These are phyloP conservation scores for Lethocerus indicus DNA, from an alignment of 1,140 invertebrate genomes.

Conservation along the genomic window DNA sequence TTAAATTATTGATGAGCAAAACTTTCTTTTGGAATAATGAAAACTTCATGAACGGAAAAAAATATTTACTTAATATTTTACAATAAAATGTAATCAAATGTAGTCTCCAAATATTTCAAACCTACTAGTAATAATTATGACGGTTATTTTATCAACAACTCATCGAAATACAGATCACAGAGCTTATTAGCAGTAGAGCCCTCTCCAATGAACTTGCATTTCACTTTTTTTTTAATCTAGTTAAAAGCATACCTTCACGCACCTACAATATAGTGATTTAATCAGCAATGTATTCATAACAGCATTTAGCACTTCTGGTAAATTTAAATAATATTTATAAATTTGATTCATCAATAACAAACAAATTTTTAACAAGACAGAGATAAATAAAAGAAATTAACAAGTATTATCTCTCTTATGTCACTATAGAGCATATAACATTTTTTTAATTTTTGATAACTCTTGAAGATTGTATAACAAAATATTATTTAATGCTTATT, in stretches of 20 bases:
- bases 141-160: constrained; percentile 9
- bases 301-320: constrained; percentile 17
- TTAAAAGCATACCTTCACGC: constrained; percentile 13
- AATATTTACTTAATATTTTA: too few species aligned
- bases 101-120: too few species aligned
- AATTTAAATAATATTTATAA: constrained; percentile 10
- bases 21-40: too few species aligned
- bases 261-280: constrained; percentile 13
- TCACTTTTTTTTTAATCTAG: constrained; percentile 13
- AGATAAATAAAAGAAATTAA: constrained; percentile 2
- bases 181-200: constrained; percentile 14
- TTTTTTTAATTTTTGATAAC: not conserved
- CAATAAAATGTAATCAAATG: too few species aligned
- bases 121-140: not conserved
- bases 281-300: constrained; percentile 11
- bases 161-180: constrained; percentile 15
- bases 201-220: constrained; percentile 10
- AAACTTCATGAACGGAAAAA: too few species aligned
- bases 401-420: too few species aligned
- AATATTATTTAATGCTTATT: too few species aligned
- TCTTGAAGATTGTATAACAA: not conserved
- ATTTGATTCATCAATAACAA: constrained; percentile 1
- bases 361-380: not conserved
- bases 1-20: too few species aligned
- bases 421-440: not conserved